Evolutionary conservation across 2,888 invertebrate genomes (phyloP).

Genomic region (Homarus gammarus): DNA sequence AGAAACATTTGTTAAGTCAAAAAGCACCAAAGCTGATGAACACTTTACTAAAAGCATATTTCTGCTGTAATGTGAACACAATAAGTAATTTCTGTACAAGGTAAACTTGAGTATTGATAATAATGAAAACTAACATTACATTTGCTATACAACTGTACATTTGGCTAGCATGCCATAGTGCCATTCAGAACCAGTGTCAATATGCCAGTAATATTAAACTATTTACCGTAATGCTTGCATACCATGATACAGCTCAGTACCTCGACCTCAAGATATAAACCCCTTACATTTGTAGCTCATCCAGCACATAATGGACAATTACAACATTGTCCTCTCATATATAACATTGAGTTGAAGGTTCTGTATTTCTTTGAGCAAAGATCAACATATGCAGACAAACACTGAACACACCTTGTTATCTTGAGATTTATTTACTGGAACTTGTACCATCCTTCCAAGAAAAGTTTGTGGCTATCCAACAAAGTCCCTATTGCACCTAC

Average conservation of each 20-base stretch:
- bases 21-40: neutral
- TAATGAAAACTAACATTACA: conserved; percentile 23
- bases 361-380: neutral
- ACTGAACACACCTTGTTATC: neutral
- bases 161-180: conserved; percentile 27
- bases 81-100: conserved; percentile 37
- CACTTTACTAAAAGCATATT: conserved; percentile 38
- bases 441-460: neutral
- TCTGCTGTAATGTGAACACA: conserved; percentile 29
- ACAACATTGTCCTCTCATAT: neutral
- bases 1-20: no score
- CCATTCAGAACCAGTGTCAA: conserved; percentile 18
- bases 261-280: neutral
- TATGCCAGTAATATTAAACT: neutral
- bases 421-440: neutral
- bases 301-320: neutral
- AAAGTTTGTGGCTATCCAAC: no score
- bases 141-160: conserved; percentile 37
- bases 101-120: conserved; percentile 37
- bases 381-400: neutral
- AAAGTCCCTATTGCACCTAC: no score
- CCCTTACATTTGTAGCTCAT: neutral
- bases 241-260: neutral
- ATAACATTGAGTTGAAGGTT: neutral
- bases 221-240: no score